Evolutionary conservation across 2,113 vertebrate species (phyloP), one percentile per base, ranked within the genome.

Genomic region (Ranitomeya imitator): DNA sequence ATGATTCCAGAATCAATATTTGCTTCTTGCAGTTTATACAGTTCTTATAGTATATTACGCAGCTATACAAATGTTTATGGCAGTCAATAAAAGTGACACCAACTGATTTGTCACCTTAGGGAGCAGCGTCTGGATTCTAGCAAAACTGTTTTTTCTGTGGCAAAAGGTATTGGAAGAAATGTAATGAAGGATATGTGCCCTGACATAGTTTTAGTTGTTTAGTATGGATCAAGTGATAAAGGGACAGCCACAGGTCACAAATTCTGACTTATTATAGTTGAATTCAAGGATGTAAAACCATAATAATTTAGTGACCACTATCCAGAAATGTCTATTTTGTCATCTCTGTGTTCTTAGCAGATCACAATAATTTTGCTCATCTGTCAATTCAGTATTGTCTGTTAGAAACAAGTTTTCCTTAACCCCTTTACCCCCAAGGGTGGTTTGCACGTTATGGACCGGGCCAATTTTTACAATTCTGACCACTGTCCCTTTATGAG

Each of bases 11-110:
- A 8, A 52, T 76, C 37, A 76, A 76, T 52, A 76, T 76, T 76
- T 76, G 45, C 7, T 16, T 74, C 71, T 18, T 74, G 3, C 2
- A 76, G 18, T 76, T 51, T 76, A 76, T n/a, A 76, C 73, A 10
- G 7, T 52, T 18, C 52, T 74, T 76, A 18, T 21, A 76, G 73
- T 12, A 3, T 52, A 51, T 18, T 21, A 37, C 7, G 12, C 45
- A 6, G 73, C 73, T 76, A 76, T 52, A 52, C 73, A 52, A 76
- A 76, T 76, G 31, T 76, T 76, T 76, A 52, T 12, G 73, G 19
- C 21, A 11, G 73, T 76, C 16, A 52, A 21, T 52, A 18, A 45
- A 76, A 52, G 4, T 3, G 31, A 31, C 73, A 76, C 73, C 73
- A 52, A 76, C 52, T 76, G 73, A 76, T 76, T 76, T 76, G 37